A percentile compares a stretch with the other conserved stretches of the same genome.
phyloP scores from a whole-genome alignment of 2,888 invertebrate species.

The Sminthurides aquaticus region DNA sequence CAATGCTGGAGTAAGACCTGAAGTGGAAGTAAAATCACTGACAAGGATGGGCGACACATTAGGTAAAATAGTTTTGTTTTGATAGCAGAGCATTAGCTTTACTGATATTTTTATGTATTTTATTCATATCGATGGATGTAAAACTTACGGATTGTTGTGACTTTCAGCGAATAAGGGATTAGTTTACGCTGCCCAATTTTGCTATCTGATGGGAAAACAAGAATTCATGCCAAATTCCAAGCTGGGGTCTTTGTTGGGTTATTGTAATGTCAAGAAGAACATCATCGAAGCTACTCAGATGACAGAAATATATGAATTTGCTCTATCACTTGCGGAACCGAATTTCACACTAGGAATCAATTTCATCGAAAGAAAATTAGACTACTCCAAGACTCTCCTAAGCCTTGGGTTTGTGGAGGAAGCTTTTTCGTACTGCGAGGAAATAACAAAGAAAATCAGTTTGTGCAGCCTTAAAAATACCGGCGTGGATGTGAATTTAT shows the following conservation, averaged over 20 bases:
- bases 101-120: no score
- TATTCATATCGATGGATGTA: no score
- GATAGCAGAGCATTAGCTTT: not conserved
- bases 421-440: constrained; percentile 76
- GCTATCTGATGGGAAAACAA: constrained; percentile 80
- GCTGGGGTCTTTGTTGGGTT: constrained; percentile 61
- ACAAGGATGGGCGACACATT: constrained; percentile 62
- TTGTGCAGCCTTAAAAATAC: constrained; percentile 12
- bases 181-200: constrained; percentile 87
- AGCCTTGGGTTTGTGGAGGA: constrained; percentile 72
- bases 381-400: constrained; percentile 68
- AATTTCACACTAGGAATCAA: constrained; percentile 57
- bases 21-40: constrained; percentile 66
- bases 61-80: no score
- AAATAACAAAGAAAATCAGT: constrained; percentile 55
- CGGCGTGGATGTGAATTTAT: constrained; percentile 12
- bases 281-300: constrained; percentile 71
- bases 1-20: constrained; percentile 63
- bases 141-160: no score
- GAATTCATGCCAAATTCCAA: constrained; percentile 47
- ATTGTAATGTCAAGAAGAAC: constrained; percentile 64
- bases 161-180: constrained; percentile 64
- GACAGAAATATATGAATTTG: constrained; percentile 93
- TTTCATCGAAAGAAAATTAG: constrained; percentile 56
- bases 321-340: constrained; percentile 68